Evolutionary conservation across 2,113 vertebrate species (phyloP).

Genomic region (Odocoileus hemionus): DNA sequence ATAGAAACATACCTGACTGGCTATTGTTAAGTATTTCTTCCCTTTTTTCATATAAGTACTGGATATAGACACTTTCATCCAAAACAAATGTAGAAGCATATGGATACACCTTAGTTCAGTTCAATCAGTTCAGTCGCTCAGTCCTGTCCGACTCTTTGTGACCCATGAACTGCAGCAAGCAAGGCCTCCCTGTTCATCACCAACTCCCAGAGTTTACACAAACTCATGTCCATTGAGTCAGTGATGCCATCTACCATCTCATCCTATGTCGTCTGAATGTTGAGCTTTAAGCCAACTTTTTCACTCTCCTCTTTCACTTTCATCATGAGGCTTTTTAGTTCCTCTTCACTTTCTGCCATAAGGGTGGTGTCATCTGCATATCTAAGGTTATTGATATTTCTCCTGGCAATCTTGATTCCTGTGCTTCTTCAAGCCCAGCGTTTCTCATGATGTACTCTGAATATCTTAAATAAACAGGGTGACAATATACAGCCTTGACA

Average conservation of each 20-base stretch:
- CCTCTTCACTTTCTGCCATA: too few species aligned
- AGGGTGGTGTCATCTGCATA: too few species aligned
- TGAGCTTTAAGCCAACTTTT: too few species aligned
- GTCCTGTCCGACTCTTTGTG: rapidly evolving
- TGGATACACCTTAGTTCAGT: background rate
- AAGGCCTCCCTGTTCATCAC: background rate
- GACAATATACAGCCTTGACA: too few species aligned
- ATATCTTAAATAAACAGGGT: too few species aligned
- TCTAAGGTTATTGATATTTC: too few species aligned
- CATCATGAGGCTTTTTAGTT: too few species aligned
- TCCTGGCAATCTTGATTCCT: too few species aligned
- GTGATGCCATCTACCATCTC: background rate
- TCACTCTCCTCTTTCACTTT: too few species aligned
- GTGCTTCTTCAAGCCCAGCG: too few species aligned
- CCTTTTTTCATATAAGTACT: background rate
- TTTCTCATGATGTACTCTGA: too few species aligned
- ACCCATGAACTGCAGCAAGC: background rate
- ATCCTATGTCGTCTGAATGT: background rate
- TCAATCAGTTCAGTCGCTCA: background rate
- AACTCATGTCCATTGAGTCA: background rate
- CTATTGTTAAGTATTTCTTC: background rate
- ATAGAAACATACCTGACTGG: background rate
- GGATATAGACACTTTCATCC: background rate
- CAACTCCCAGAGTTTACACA: background rate
- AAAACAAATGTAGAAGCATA: background rate